Percentiles rank a stretch among this genome's conserved stretches.
These are phyloP conservation scores for Callipepla squamata DNA, from an alignment of 2,113 vertebrate species.

Conservation along the genomic window DNA sequence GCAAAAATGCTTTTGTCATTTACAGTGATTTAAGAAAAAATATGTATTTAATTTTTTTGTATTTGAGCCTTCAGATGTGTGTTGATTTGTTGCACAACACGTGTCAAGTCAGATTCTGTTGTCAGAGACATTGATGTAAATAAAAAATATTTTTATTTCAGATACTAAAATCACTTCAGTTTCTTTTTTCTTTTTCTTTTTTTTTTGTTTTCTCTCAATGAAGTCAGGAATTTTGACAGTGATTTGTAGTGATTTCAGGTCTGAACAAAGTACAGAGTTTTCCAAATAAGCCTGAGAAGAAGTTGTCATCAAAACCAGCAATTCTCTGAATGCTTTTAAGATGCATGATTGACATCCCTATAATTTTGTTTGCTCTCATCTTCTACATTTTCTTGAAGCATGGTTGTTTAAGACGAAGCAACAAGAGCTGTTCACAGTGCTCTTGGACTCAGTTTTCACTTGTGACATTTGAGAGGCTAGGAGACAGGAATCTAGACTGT, in stretches of 20 bases:
- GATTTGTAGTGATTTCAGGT: background rate
- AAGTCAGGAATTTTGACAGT: background rate
- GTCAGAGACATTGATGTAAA: background rate
- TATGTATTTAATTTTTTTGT: background rate
- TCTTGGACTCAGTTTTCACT: slow-evolving; percentile 22
- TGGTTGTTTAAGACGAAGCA: slow-evolving; percentile 2
- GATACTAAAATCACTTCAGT: background rate
- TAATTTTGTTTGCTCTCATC: slow-evolving; percentile 57
- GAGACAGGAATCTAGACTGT: background rate
- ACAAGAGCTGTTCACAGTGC: background rate
- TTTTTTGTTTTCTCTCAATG: background rate
- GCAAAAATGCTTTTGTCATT: background rate
- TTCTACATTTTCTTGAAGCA: slow-evolving; percentile 35
- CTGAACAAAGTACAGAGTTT: background rate
- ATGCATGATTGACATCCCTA: slow-evolving; percentile 7
- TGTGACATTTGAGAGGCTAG: background rate
- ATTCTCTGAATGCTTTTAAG: slow-evolving; percentile 33
- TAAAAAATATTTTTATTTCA: background rate
- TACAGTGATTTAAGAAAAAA: background rate
- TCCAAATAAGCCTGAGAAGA: background rate
- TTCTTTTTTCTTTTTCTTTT: background rate
- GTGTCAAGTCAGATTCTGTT: background rate
- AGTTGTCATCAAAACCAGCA: background rate
- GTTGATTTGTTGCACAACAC: background rate
- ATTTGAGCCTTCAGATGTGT: background rate